These are phyloP conservation scores for Myotis findleyi DNA, from an alignment of 2,797 vertebrate genomes.

Conservation along the genomic window DNA sequence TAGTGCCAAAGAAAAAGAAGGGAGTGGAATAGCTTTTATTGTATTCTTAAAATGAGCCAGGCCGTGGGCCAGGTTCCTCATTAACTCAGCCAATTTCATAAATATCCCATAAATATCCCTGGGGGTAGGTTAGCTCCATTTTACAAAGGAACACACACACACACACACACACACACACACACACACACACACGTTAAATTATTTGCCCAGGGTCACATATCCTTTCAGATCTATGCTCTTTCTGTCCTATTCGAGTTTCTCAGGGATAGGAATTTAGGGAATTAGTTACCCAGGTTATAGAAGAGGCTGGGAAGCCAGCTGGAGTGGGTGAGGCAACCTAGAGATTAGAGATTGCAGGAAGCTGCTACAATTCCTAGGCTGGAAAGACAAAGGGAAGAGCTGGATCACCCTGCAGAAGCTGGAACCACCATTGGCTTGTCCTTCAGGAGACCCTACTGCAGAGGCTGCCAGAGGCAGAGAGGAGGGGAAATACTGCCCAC, in stretches of 20 bases:
- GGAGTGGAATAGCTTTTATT: background rate
- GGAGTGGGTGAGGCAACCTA: background rate
- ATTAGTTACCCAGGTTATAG: conserved; percentile 1
- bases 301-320: background rate
- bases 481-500: background rate
- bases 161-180: background rate
- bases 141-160: background rate
- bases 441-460: background rate
- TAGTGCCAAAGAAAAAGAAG: conserved; percentile 10
- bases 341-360: conserved; percentile 3
- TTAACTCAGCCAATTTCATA: background rate
- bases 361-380: background rate
- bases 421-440: background rate
- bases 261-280: background rate
- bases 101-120: background rate
- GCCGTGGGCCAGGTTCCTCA: background rate
- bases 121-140: background rate
- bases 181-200: background rate
- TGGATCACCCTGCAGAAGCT: background rate
- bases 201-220: background rate
- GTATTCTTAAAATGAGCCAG: background rate
- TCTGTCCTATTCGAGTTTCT: background rate
- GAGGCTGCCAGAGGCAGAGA: background rate
- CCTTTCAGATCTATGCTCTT: background rate
- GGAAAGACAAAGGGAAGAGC: background rate